phyloP scores from a whole-genome alignment of 2,888 invertebrate genomes.

The Drosophila flavopinicola region DNA sequence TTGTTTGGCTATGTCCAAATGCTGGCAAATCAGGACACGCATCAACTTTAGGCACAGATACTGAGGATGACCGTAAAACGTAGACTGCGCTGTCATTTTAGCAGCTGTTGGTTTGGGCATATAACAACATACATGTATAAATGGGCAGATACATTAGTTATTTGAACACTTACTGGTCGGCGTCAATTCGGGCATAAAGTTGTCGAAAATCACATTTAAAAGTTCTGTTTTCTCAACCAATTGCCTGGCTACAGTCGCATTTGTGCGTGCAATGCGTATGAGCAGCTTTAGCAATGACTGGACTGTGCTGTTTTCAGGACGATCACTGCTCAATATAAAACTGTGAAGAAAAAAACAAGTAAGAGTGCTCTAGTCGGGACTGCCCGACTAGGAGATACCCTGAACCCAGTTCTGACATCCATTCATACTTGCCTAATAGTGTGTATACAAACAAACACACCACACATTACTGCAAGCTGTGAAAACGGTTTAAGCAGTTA shows the following conservation, averaged over 20 bases:
- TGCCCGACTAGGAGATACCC: too few species aligned
- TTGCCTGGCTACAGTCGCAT: slow-evolving; percentile 87
- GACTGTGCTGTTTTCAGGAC: slow-evolving; percentile 90
- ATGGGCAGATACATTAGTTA: too few species aligned
- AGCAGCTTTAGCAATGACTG: slow-evolving; percentile 91
- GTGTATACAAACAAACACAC: too few species aligned
- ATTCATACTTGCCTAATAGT: too few species aligned
- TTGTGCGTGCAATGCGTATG: slow-evolving; percentile 91
- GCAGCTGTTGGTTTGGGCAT: slow-evolving; percentile 46
- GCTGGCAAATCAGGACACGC: slow-evolving; percentile 88
- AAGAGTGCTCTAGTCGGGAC: too few species aligned
- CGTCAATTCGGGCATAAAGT: slow-evolving; percentile 85
- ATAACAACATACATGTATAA: too few species aligned
- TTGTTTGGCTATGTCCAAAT: slow-evolving; percentile 75
- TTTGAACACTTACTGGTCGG: slow-evolving; percentile 71
- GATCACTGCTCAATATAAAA: slow-evolving; percentile 90
- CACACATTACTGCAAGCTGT: too few species aligned
- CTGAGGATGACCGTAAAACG: slow-evolving; percentile 88
- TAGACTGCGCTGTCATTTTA: slow-evolving; percentile 27
- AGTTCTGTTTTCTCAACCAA: slow-evolving; percentile 88
- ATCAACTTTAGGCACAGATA: slow-evolving; percentile 90
- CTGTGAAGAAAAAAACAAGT: slow-evolving; percentile 83
- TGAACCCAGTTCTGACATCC: too few species aligned
- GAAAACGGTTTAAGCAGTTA: too few species aligned
- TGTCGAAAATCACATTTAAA: slow-evolving; percentile 86